Conservation (phyloP, 2,888 invertebrate species). For the Sesia apiformis region DNA sequence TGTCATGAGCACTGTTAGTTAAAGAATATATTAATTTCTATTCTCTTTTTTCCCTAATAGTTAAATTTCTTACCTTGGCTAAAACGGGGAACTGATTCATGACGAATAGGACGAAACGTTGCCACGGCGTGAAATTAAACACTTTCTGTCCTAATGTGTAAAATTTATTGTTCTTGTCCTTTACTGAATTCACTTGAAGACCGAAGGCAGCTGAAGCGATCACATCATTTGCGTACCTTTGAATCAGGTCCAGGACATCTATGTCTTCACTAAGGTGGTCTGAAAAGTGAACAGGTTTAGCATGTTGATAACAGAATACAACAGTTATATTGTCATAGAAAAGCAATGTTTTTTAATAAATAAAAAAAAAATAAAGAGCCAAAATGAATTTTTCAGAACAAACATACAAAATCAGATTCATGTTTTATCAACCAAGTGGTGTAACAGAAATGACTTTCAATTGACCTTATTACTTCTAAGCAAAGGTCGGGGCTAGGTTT, state of each 20-base stretch:
- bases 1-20: no score
- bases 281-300: background rate
- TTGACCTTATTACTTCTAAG: no score
- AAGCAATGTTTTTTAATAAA: no score
- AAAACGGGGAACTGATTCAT: constrained; percentile 22
- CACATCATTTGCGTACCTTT: constrained; percentile 74
- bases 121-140: constrained; percentile 24
- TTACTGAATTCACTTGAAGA: constrained; percentile 67
- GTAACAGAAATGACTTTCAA: no score
- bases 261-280: constrained; percentile 31
- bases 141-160: constrained; percentile 37
- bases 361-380: no score
- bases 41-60: background rate
- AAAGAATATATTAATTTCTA: no score
- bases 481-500: no score
- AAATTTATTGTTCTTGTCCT: constrained; percentile 69
- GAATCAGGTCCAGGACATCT: constrained; percentile 58
- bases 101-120: constrained; percentile 23
- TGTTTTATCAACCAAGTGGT: no score
- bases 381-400: no score
- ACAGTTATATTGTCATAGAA: no score
- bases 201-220: constrained; percentile 76
- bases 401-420: no score
- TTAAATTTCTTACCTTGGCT: constrained; percentile 22
- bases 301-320: no score